Evolutionary conservation across 1,140 invertebrate species (phyloP), one percentile per base, ranked within the genome.

Genomic region (Heliconius hermathena): DNA sequence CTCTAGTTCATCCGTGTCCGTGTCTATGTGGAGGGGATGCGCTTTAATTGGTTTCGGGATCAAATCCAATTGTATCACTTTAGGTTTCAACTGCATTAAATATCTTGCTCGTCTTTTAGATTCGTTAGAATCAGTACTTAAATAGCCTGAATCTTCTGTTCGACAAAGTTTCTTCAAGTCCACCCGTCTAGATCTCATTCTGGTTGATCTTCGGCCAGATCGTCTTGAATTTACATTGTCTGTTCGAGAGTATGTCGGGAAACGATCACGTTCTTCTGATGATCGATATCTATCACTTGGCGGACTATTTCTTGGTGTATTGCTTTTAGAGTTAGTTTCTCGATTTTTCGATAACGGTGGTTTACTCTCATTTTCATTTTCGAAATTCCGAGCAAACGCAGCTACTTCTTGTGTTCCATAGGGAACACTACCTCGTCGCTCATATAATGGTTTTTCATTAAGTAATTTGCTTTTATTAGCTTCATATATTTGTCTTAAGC

Each of bases 401-500:
- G 86, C 76, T 22, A 89, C 71, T 52, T 93, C 92, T 78, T 90
- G 86, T 26, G 80, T 85, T 13, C 81, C 84, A 75, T 88, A 89
- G 52, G 90, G 87, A 71, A 93, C 75, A 74, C 92, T 93, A 16
- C 88, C 84, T 36, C 89, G 86, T 83, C 91, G 89, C 66, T 89
- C 89, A 77, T 91, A 92, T 72, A 90, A 88, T 18, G 81, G 33
- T 38, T 22, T 71, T 83, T 81, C 33, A 84, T 79, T 66, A 87
- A 81, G 26, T 3, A 3, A n/a, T 81, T 95, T 93, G 8, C 79
- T 81, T 77, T 94, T 95, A 49, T 96, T 96, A 1, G 97, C 96
- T 85, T 97, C 97, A 85, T 97, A 98, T 71, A 98, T 97, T 89
- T 98, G 97, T 11, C 97, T 92, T 8, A 98, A 89, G 89, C 96